phyloP scores from a whole-genome alignment of 2,113 vertebrate genomes.

The Arizona elegans region DNA sequence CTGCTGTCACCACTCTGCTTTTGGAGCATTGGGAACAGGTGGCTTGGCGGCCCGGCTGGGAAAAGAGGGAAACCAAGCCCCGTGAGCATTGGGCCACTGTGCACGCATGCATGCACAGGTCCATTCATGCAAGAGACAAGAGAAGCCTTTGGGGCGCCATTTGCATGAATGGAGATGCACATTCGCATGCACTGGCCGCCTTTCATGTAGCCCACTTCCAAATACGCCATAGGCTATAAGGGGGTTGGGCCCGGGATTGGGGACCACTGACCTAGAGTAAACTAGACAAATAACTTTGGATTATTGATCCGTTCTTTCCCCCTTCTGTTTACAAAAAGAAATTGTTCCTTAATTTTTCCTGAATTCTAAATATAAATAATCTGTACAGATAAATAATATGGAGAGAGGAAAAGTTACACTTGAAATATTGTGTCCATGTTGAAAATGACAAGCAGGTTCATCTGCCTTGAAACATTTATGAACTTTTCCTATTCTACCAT shows the following conservation, averaged over 20 bases:
- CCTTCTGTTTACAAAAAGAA: not conserved
- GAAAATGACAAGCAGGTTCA: not conserved
- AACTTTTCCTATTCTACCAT: not conserved
- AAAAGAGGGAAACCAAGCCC: not conserved
- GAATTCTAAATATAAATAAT: not conserved
- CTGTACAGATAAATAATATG: not conserved
- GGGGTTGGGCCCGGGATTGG: too few species aligned
- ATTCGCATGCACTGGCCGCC: too few species aligned
- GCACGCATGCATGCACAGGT: not conserved
- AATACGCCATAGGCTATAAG: not conserved
- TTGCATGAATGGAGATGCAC: not conserved
- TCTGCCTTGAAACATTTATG: not conserved
- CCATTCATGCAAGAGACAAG: not conserved
- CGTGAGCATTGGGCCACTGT: accelerated
- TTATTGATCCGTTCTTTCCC: not conserved
- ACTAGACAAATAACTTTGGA: not conserved
- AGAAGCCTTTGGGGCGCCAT: not conserved
- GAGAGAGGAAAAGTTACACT: not conserved
- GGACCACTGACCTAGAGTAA: not conserved
- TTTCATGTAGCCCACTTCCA: not conserved
- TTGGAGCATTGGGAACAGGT: not conserved
- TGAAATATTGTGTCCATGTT: not conserved
- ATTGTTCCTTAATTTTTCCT: not conserved
- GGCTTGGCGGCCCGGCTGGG: not conserved
- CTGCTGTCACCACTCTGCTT: not conserved